Base-by-base conservation (phyloP, 2,113 vertebrate genomes). In the Mesembrinibis cayennensis region DNA sequence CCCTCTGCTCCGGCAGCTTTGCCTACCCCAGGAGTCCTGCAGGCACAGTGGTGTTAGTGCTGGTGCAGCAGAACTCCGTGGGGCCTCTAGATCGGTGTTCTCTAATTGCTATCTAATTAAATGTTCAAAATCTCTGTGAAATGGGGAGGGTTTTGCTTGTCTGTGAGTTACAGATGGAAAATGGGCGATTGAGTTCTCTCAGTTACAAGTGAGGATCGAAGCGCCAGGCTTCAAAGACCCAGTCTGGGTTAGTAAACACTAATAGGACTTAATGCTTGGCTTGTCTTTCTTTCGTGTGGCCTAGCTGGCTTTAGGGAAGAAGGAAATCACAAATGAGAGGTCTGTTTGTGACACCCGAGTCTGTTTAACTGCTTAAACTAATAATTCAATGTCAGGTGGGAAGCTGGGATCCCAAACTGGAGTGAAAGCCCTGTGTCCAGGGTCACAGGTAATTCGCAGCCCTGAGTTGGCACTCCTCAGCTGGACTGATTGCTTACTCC, bases 341-440 rank as follows among this genome's bases (percentile, higher is more conserved):
- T 40, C 16, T 76, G 0, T 9, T 38, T 65, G 49, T 65, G 87
- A n/a, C 81, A 47, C 38, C 12, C 0, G 0, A n/a, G 18, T 22
- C 45, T 67, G 4, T 58, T 82, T 32, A n/a, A 36, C 14, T 32
- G 25, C 2, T 42, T 40, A 21, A 80, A 50, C 13, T 52, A 12
- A 5, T 63, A 30, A 78, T 73, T 92, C 67, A 40, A 11, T 1
- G 1, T 38, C n/a, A 30, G 7, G 3, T 40, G 45, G 34, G 73
- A 38, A 67, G 69, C 38, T 82, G 61, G 10, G 21, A 74, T 88
- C 58, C 36, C 10, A 23, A 61, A 9, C 29, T 16, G 50, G 55
- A 36, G 53, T 5, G 29, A 55, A 38, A 59, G 11, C 50, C 55
- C 17, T 1, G 0, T 30, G 2, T 29, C 40, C 32, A 2, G 38